Base-by-base conservation (phyloP, 2,797 vertebrate species). In the Cyclopterus lumpus region DNA sequence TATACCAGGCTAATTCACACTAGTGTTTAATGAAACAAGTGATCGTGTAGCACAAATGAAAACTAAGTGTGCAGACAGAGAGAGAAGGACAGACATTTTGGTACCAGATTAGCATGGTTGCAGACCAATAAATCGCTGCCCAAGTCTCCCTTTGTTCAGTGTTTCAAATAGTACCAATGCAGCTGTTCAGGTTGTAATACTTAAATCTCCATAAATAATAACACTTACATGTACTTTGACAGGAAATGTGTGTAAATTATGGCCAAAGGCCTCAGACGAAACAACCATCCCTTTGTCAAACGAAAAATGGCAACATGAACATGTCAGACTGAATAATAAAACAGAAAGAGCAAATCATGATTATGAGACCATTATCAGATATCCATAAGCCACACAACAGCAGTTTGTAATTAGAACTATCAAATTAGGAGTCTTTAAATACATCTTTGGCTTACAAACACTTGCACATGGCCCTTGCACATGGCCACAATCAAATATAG, bases 331-430 rank as follows among this genome's bases (percentile, higher is more conserved):
- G 11, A 75, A 59, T 60, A 70, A 67, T 72, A 14, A 61, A 44
- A 40, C n/a, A 2, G 76, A 67, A 79, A 49, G 49, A 34, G 34
- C 28, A 46, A 46, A 42, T 36, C 18, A 38, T 59, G n/a, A 67
- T 71, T 53, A 61, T 63, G 54, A 42, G 22, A 57, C 63, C 72
- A 24, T 67, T 75, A 22, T 73, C 34, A 76, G 48, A 62, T 32
- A 51, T 48, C 26, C 8, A 22, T 40, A 59, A 75, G 49, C 53
- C 24, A 79, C 18, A 58, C 40, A 77, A 65, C 44, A 7, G 8
- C 32, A 22, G 38, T 68, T 71, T 66, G 58, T 20, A 61, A 57
- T 73, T 20, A 59, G 26, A 73, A 32, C 61, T 12, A 67, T 69
- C 4, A 58, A 58, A 81, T 51, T 26, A 65, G 61, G 1, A 67